These are phyloP conservation scores for Phrynosoma platyrhinos DNA, from an alignment of 2,113 vertebrate species.

Conservation along the genomic window DNA sequence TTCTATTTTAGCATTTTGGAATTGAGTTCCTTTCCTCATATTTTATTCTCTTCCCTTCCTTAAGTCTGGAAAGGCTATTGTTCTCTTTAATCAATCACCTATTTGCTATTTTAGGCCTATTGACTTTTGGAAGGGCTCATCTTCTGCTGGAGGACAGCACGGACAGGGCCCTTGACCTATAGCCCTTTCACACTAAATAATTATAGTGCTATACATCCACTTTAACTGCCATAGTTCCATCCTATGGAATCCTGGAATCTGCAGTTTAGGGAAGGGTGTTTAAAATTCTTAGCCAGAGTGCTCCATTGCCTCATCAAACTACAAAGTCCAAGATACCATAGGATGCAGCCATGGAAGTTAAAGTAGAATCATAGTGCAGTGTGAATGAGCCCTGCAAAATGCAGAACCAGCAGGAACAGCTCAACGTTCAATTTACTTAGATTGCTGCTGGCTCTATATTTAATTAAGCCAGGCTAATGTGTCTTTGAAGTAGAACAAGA, in stretches of 20 bases:
- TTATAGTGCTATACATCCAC: not conserved
- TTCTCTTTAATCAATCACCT: not conserved
- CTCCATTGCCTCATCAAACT: no score
- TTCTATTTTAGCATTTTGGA: slow-evolving; percentile 56
- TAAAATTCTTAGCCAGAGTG: no score
- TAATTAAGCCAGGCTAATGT: no score
- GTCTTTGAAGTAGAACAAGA: no score
- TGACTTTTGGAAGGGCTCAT: not conserved
- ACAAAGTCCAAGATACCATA: no score
- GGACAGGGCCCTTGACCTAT: not conserved
- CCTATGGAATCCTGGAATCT: no score
- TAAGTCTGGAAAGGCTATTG: slow-evolving; percentile 18
- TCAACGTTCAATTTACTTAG: not conserved
- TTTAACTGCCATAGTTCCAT: not conserved
- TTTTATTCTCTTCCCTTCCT: slow-evolving; percentile 30
- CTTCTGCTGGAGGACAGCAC: not conserved
- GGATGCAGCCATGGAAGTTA: no score
- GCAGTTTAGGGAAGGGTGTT: not conserved
- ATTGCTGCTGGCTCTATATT: not conserved
- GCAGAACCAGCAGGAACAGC: not conserved
- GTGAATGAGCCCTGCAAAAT: no score
- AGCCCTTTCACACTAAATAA: no score
- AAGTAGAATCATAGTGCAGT: no score
- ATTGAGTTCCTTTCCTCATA: slow-evolving; percentile 30
- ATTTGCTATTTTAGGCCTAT: not conserved